These are phyloP conservation scores for Lasiommata megera DNA, from an alignment of 2,888 invertebrate genomes.

Conservation along the genomic window DNA sequence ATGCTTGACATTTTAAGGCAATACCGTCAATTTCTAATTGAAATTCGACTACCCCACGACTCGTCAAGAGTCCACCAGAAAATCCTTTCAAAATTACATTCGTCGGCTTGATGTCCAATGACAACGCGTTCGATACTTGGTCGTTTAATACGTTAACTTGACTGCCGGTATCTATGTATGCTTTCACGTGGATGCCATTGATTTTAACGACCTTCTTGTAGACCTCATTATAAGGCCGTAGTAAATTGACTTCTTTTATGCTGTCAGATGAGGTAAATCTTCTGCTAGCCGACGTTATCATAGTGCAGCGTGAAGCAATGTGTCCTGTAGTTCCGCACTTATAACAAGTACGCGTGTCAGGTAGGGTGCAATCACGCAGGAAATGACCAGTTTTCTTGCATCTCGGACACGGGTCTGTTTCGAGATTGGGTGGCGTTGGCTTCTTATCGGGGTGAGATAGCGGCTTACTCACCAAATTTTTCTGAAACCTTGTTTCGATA, in stretches of 20 bases:
- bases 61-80: neutral
- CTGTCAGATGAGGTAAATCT: neutral
- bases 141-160: slow-evolving; percentile 10
- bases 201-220: slow-evolving; percentile 16
- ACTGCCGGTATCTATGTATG: slow-evolving; percentile 29
- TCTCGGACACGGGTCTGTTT: slow-evolving; percentile 29
- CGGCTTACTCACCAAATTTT: neutral
- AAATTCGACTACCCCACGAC: slow-evolving; percentile 1
- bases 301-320: neutral
- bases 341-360: slow-evolving; percentile 30
- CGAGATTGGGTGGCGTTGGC: neutral
- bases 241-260: slow-evolving; percentile 29
- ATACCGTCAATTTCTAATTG: slow-evolving; percentile 7
- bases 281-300: neutral
- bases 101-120: neutral
- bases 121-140: neutral
- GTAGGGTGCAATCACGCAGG: slow-evolving; percentile 25
- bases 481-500: neutral
- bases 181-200: slow-evolving; percentile 35
- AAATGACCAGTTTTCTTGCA: slow-evolving; percentile 32
- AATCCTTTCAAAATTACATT: slow-evolving; percentile 1
- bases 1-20: neutral
- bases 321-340: slow-evolving; percentile 33
- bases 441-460: neutral
- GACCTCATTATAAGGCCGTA: slow-evolving; percentile 29